Evolutionary conservation across 2,888 invertebrate species (phyloP), one percentile per base, ranked within the genome.

Genomic region (Meliscaeva auricollis): DNA sequence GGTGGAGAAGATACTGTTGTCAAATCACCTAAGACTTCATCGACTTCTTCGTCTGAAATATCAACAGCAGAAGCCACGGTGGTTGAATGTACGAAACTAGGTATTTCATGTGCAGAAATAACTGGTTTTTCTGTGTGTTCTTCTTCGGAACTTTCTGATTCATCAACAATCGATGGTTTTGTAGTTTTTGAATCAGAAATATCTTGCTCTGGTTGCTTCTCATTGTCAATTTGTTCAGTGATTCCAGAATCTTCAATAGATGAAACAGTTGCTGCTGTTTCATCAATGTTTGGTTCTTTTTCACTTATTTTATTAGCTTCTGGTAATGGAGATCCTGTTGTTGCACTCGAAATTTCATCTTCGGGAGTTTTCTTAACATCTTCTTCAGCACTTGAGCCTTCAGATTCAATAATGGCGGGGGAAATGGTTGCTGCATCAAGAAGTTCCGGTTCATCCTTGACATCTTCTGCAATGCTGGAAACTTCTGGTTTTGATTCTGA

Each of bases 361-460:
- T 68, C 72, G 1, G 56, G 58, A 30, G 64, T 30, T 32, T 48
- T n/a, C 0, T 30, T 32, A 4, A 20, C 4, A 0, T 22, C 60
- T 52, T 22, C 58, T 35, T 75, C 80, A 17, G 35, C n/a, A 20
- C 50, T 62, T 70, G 48, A 8, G 44, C 89, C 88, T 58, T 89
- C 72, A 30, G 20, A 35, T 9, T 26, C 56, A 8, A 20, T 20
- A 66, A 32, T 3, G 30, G 13, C 38, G 1, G 58, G 22, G 1
- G n/a, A n/a, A 38, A 44, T 38, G n/a, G 81, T 50, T 46, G 77
- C 0, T 5, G 30, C 22, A 41, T 32, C 58, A 66, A 56, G 9
- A 66, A 56, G 9, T 30, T 60, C 26, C 41, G 15, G 44, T 68
- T 74, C 73, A 8, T 7, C 13, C 44, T 58, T 32, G 15, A 41